These are phyloP conservation scores for Pelodytes ibericus DNA, from an alignment of 2,797 vertebrate genomes.

Conservation along the genomic window DNA sequence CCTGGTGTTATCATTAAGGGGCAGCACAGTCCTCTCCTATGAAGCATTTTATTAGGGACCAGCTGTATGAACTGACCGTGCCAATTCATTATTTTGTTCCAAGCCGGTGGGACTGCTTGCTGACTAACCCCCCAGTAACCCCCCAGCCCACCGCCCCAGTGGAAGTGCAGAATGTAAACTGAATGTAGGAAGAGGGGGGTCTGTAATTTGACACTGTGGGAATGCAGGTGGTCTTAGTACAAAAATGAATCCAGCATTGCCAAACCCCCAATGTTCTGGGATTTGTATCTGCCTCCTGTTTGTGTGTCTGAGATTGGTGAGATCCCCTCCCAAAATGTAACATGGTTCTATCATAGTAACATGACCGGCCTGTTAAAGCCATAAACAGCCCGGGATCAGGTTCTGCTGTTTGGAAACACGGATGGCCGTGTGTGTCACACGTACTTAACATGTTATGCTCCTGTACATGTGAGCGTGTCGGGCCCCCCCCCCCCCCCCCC, in stretches of 20 bases:
- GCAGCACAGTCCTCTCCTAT: constrained; percentile 50
- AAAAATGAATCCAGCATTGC: constrained; percentile 51
- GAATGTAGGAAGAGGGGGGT: constrained; percentile 59
- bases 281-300: constrained; percentile 22
- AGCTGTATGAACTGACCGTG: constrained; percentile 58
- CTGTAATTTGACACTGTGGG: constrained; percentile 68
- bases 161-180: constrained; percentile 65
- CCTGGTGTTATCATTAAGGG: constrained; percentile 48
- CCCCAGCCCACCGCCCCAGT: constrained; percentile 62
- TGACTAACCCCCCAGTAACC: no score
- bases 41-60: constrained; percentile 57
- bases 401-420: background rate
- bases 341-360: constrained; percentile 14
- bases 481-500: no score
- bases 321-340: background rate
- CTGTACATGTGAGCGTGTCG: no score
- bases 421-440: background rate
- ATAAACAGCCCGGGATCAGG: background rate
- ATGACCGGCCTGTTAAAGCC: background rate
- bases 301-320: background rate
- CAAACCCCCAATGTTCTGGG: constrained; percentile 21
- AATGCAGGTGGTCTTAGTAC: constrained; percentile 67
- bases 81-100: constrained; percentile 61
- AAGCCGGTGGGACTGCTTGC: constrained; percentile 63
- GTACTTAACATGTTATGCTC: no score